Evolutionary conservation across 2,888 invertebrate species (phyloP), one percentile per base, ranked within the genome.

Genomic region (Chymomyza fuscimana): DNA sequence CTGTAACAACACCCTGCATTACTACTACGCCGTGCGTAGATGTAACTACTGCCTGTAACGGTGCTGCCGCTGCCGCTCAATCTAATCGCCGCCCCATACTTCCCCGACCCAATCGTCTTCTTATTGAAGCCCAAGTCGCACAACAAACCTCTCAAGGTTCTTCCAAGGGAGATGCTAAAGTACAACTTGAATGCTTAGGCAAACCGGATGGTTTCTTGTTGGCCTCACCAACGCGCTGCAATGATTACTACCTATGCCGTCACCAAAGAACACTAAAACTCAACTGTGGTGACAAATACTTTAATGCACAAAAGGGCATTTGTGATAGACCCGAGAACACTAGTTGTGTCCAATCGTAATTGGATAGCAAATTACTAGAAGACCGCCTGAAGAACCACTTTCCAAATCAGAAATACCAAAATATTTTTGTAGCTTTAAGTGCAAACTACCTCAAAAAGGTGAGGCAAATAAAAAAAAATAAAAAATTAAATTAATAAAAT

Each of bases 291-390:
- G 75, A 79, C 1, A 79, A 74, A 46, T 83, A 85, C 72, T 89
- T 87, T 69, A 89, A 89, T 22, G 83, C 82, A 0, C 66, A 76
- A 46, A 89, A 82, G 69, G 88, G 87, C 29, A 77, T 77, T 58
- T 89, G 89, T 63, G 89, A 89, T 82, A 69, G 83, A 15, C 89
- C 88, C 1, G 80, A 87, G 70, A 86, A 89, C 65, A 83, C 83
- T 1, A 77, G 76, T 50, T 89, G 89, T 36, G 69, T 80, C 25
- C 86, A 76, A 58, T 72, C 72, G 7, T 79, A 77, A 71, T 29
- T 29, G 52, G 40, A 46, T 12, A 4, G 40, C 1, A 46, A 46
- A 46, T 46, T 6, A 12, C 12, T 46, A 12, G 12, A 12, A 46
- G 40, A 46, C 40, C 40, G 12, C 40, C 40, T 46, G 40, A 46